Conservation (phyloP, 2,888 invertebrate genomes). For the Drosophila kambysellisi region DNA sequence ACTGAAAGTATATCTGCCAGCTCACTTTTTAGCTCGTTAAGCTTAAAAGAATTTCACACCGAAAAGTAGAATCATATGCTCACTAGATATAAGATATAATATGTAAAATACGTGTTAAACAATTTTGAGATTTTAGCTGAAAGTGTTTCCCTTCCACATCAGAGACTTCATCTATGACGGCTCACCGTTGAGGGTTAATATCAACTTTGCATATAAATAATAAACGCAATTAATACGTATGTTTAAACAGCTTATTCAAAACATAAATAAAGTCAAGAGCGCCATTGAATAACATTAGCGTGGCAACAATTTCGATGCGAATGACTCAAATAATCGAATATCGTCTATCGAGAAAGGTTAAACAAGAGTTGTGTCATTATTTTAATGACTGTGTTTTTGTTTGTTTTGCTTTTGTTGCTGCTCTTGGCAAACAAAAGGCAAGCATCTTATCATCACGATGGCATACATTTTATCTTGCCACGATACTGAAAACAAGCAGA, state of each 20-base stretch:
- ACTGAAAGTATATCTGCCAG: slow-evolving; percentile 4
- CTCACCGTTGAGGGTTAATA: neutral
- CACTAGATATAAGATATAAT: too few species aligned
- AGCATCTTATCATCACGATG: slow-evolving; percentile 70
- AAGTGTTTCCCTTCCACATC: neutral
- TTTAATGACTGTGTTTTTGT: slow-evolving; percentile 49
- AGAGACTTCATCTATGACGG: neutral
- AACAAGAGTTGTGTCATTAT: slow-evolving; percentile 60
- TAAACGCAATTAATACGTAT: slow-evolving; percentile 16
- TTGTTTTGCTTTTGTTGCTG: slow-evolving; percentile 39
- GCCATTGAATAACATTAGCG: slow-evolving; percentile 29
- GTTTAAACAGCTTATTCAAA: slow-evolving; percentile 50
- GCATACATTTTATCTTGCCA: slow-evolving; percentile 66
- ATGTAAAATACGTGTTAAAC: neutral
- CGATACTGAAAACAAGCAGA: slow-evolving; percentile 25
- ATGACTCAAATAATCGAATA: slow-evolving; percentile 44
- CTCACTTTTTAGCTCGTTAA: slow-evolving; percentile 11
- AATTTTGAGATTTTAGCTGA: neutral
- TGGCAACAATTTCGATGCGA: slow-evolving; percentile 28
- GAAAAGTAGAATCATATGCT: neutral
- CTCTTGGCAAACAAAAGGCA: slow-evolving; percentile 48
- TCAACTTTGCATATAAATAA: slow-evolving; percentile 8
- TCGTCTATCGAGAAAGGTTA: slow-evolving; percentile 38
- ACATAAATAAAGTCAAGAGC: slow-evolving; percentile 59
- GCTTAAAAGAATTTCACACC: neutral